Base-by-base conservation (phyloP, 1,140 invertebrate genomes). In the Lordiphosa stackelbergi region DNA sequence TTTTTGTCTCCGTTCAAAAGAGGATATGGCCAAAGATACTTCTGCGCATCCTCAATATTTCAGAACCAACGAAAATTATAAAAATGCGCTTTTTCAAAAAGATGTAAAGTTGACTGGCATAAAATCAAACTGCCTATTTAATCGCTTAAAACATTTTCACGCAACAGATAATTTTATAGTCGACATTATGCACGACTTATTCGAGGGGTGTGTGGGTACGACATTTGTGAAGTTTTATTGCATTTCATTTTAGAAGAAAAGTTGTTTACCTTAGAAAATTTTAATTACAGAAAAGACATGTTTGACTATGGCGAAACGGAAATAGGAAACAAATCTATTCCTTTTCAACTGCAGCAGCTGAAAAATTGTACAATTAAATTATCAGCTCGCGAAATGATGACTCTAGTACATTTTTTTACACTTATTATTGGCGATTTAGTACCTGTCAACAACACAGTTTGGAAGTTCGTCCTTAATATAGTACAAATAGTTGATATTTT, bases 181-280 rank as follows among this genome's bases (percentile, higher is more conserved):
- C 24, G 24, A 12, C n/a, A 45, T 45, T 2, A 45, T 45, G 43
- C 43, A 45, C 28, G 43, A 46, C 28, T n/a, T 46, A 2, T 46
- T 11, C 9, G 11, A 46, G 11, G 43, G 43, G 22, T 46, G 7
- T 46, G 22, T 10, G n/a, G 22, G 28, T 31, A 46, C 10, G 28
- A 11, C 11, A 46, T 46, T 11, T 46, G 24, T 11, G 22, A 46
- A 9, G 43, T 31, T 11, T 8, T 46, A 2, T 12, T 45, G 43
- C 11, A 28, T 11, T 45, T 45, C 4, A 45, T 45, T 22, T 22
- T 28, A 31, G 28, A 45, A 8, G 43, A 45, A 11, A 22, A 31
- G 7, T 7, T 28, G 5, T 36, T 48, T 48, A 36, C 31, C 10
- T 36, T 45, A 48, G 16, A 48, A 8, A 35, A 13, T 3, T 35